phyloP scores from a whole-genome alignment of 2,113 vertebrate genomes.

The Sakesphorus luctuosus region DNA sequence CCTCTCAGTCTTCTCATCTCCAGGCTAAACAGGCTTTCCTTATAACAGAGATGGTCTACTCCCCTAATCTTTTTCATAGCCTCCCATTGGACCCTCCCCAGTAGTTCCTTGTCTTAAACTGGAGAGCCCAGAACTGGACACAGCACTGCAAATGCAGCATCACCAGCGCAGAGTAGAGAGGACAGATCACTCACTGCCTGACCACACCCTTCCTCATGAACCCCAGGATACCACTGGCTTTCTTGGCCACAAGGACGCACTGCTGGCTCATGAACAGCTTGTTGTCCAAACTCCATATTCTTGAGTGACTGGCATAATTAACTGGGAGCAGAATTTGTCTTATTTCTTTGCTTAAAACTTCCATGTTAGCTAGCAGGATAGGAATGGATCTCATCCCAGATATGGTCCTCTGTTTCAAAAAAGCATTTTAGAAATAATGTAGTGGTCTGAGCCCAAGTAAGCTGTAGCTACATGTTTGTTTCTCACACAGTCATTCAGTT shows the following conservation, averaged over 20 bases:
- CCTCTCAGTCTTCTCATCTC: background rate
- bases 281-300: background rate
- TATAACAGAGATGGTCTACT: background rate
- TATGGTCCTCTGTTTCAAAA: background rate
- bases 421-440: background rate
- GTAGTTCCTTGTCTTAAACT: background rate
- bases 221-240: background rate
- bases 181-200: background rate
- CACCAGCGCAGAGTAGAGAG: background rate
- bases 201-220: background rate
- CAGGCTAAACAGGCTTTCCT: background rate
- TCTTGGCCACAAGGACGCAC: background rate
- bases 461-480: background rate
- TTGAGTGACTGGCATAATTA: background rate
- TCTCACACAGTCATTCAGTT: background rate
- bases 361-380: background rate
- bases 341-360: background rate
- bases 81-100: background rate
- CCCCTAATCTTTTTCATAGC: background rate
- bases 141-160: background rate
- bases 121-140: background rate
- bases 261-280: background rate
- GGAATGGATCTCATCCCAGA: background rate
- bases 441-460: background rate
- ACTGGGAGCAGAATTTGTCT: background rate